A percentile compares a stretch with the other conserved stretches of the same genome.
These are phyloP conservation scores for Philereme transversata DNA, from an alignment of 2,888 invertebrate species.

Conservation along the genomic window DNA sequence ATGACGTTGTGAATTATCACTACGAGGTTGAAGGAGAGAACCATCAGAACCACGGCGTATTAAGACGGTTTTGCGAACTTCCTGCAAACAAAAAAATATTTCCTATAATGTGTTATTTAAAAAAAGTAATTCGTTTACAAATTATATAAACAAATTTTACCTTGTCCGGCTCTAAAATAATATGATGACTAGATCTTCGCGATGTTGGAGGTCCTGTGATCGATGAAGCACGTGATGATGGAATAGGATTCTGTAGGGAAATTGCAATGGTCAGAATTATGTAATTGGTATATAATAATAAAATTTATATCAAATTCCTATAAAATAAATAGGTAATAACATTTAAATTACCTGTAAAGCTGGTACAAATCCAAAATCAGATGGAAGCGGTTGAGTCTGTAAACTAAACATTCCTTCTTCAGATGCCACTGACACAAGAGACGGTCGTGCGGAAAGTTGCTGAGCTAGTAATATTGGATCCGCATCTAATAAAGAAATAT, in stretches of 20 bases:
- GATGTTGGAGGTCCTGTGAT: slow-evolving; percentile 74
- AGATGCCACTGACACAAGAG: slow-evolving; percentile 77
- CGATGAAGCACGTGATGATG: slow-evolving; percentile 71
- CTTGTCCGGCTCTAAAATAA: slow-evolving; percentile 68
- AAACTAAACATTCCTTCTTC: slow-evolving; percentile 73
- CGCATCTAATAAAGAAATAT: slow-evolving; percentile 55
- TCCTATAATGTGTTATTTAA: too few species aligned
- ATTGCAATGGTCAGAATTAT: slow-evolving; percentile 1
- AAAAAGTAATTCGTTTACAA: not conserved
- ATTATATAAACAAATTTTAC: slow-evolving; percentile 43
- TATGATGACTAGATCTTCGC: slow-evolving; percentile 75
- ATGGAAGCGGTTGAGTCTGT: slow-evolving; percentile 72
- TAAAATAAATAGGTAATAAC: not conserved
- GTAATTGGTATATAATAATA: not conserved
- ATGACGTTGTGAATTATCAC: slow-evolving; percentile 57
- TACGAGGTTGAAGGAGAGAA: slow-evolving; percentile 65
- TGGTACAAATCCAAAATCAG: slow-evolving; percentile 77
- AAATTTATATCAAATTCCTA: not conserved
- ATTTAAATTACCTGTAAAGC: slow-evolving; percentile 54
- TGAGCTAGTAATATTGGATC: slow-evolving; percentile 77
- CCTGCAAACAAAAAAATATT: slow-evolving; percentile 53
- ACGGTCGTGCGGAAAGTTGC: slow-evolving; percentile 77
- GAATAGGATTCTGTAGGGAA: slow-evolving; percentile 60
- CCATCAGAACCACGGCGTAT: slow-evolving; percentile 76
- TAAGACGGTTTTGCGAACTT: slow-evolving; percentile 67